phyloP scores from a whole-genome alignment of 53 echinoderm and acorn worm genomes.

The Crossaster papposus region DNA sequence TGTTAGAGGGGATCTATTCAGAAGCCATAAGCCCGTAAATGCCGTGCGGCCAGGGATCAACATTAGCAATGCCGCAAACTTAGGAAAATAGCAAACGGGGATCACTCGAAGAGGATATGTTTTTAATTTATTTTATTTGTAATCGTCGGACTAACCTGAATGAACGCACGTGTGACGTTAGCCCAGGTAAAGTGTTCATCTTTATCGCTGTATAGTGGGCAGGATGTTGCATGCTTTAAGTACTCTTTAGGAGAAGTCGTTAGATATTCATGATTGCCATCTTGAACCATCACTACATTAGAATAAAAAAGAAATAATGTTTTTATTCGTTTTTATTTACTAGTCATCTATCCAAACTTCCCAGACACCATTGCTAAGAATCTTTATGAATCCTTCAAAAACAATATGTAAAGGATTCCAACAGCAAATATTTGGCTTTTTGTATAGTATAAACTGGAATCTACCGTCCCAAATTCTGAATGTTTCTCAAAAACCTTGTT shows the following conservation, averaged over 20 bases:
- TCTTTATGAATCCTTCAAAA: no score
- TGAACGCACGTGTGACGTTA: constrained; percentile 64
- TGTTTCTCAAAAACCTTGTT: not conserved
- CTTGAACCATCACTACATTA: constrained; percentile 65
- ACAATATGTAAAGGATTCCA: not conserved
- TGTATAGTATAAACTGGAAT: not conserved
- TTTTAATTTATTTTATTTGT: no score
- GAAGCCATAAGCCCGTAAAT: no score
- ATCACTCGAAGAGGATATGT: no score
- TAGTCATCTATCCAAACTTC: no score
- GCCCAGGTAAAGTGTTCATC: constrained; percentile 71
- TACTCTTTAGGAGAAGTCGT: constrained; percentile 68
- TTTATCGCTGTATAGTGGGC: constrained; percentile 64
- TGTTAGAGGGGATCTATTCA: no score
- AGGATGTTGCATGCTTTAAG: constrained; percentile 52
- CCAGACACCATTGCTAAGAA: no score
- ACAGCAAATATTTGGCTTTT: not conserved
- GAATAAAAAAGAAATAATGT: not conserved
- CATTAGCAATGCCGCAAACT: no score
- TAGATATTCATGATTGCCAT: constrained; percentile 84
- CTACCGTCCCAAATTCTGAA: no score
- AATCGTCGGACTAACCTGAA: constrained; percentile 63
- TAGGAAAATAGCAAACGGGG: no score
- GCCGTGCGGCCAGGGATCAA: no score
- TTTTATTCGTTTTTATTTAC: no score